These are phyloP conservation scores for Percopsis omiscomaycus DNA, from an alignment of 2,797 vertebrate genomes.

Conservation along the genomic window DNA sequence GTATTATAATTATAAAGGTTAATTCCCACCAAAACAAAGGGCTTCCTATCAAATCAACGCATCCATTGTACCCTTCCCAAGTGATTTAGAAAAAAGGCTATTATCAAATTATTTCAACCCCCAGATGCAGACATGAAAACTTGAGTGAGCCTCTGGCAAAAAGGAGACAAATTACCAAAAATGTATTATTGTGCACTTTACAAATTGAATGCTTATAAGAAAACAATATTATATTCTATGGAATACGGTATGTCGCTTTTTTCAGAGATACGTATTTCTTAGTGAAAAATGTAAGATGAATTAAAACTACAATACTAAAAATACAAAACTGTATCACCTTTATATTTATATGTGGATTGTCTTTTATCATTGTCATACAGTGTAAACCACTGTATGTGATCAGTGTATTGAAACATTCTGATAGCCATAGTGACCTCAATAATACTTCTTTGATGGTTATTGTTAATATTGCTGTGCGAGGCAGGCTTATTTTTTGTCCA, in stretches of 20 bases:
- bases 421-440: no score
- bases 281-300: not conserved
- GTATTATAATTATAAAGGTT: conserved; percentile 1
- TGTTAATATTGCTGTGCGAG: no score
- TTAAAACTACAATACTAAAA: no score
- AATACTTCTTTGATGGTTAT: no score
- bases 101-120: not conserved
- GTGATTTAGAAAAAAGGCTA: not conserved
- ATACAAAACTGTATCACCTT: no score
- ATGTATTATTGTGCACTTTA: not conserved
- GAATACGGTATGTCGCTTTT: not conserved
- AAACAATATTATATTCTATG: no score
- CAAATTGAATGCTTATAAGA: not conserved
- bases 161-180: not conserved
- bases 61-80: not conserved
- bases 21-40: not conserved
- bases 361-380: no score
- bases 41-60: not conserved
- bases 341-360: no score
- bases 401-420: no score
- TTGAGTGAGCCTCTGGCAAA: not conserved
- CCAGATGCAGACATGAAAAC: no score
- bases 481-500: no score
- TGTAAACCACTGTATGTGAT: no score
- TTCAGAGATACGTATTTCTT: not conserved